Base-by-base conservation (phyloP, 2,888 invertebrate species). In the Drosophila setosimentum region DNA sequence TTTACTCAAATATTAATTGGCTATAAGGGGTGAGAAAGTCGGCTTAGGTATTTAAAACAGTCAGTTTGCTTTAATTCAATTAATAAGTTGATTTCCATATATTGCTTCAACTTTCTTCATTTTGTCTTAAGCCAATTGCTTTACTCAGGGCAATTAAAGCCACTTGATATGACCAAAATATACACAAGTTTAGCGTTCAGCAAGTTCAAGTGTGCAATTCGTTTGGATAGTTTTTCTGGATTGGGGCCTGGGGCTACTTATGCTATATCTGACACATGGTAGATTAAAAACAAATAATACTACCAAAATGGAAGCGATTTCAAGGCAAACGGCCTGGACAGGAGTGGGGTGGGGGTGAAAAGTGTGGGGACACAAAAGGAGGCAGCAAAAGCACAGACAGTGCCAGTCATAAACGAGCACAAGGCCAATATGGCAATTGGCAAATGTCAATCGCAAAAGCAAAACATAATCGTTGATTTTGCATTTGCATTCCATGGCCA, bases 241-340 rank as follows among this genome's bases (percentile, higher is more conserved):
- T 16, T 66, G n/a, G 30, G 24, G 40, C 61, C 42, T 21, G 29
- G 37, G 51, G 50, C 67, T 37, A 61, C 54, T 63, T 51, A 59
- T 54, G 58, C 57, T 68, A 76, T 74, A 74, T 50, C 76, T 76
- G 69, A 62, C 82, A 70, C 67, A 76, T 58, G 53, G 71, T 59
- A 86, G 80, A 88, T 83, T 83, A 86, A 88, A 83, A 83, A 64
- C 82, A 87, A 87, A 87, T 85, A 85, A 79, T 68, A 48, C 57
- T 45, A n/a, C 24, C 40, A 53, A 66, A 66, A 57, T 63, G 45
- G 49, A 57, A 60, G 50, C 58, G 51, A 69, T 80, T 73, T 78
- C 69, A 85, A 82, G 70, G 73, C 78, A 68, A 24, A 33, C 30
- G 58, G 49, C 18, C 64, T 63, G 61, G 32, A 40, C 21, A 55